These are phyloP conservation scores for Drosophila insularis DNA, from an alignment of 1,140 invertebrate genomes.

Conservation along the genomic window DNA sequence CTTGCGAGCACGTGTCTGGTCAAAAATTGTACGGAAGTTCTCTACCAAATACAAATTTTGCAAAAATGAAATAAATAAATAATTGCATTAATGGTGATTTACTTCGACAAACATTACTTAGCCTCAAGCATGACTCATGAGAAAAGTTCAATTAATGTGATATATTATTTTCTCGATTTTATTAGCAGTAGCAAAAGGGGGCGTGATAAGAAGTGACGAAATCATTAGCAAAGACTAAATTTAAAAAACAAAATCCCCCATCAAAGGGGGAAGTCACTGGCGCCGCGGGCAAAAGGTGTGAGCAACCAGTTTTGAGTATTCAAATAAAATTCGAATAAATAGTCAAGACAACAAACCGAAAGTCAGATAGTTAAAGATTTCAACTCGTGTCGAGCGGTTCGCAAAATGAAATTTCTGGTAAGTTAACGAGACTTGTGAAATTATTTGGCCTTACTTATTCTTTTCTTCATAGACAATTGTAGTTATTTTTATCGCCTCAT, in stretches of 20 bases:
- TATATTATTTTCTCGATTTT: slow-evolving; percentile 16
- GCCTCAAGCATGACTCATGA: slow-evolving; percentile 11
- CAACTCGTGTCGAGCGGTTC: not conserved
- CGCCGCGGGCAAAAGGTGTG: not conserved
- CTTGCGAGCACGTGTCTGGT: not conserved
- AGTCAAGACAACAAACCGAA: not conserved
- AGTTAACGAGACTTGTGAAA: not conserved
- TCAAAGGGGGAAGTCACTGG: not conserved
- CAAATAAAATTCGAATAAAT: not conserved
- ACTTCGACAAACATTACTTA: not conserved
- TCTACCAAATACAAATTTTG: not conserved
- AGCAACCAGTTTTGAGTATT: not conserved
- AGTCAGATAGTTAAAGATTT: not conserved
- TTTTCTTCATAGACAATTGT: not conserved
- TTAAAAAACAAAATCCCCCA: not conserved
- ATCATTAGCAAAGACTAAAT: not conserved
- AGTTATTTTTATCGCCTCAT: slow-evolving; percentile 1
- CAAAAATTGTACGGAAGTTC: not conserved
- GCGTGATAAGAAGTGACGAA: not conserved
- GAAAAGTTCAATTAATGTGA: slow-evolving; percentile 1
- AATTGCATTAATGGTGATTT: not conserved
- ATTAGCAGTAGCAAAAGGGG: slow-evolving; percentile 16
- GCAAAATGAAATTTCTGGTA: slow-evolving; percentile 6
- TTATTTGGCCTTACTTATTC: no score
- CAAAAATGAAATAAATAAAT: not conserved